A percentile compares a stretch with the other conserved stretches of the same genome.
Conservation (phyloP, 2,888 invertebrate genomes). For the Philereme vetulata region DNA sequence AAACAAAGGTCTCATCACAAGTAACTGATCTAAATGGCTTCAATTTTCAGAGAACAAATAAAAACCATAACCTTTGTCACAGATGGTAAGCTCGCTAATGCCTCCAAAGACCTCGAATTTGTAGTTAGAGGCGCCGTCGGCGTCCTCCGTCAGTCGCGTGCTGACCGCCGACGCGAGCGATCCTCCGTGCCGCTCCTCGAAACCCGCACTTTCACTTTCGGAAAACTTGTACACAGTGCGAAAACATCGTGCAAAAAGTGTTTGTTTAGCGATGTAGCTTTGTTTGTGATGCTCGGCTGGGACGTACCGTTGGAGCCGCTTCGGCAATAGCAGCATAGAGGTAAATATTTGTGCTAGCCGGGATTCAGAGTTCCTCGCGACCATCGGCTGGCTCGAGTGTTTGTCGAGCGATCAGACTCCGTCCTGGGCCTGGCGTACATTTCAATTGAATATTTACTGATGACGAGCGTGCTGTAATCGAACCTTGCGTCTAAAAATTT, state of each 20-base stretch:
- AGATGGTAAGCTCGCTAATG: conserved; percentile 62
- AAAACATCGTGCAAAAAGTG: conserved; percentile 38
- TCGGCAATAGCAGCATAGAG: conserved; percentile 62
- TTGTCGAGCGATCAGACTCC: conserved; percentile 47
- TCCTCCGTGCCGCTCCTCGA: conserved; percentile 50
- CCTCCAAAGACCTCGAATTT: conserved; percentile 68
- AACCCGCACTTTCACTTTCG: conserved; percentile 46
- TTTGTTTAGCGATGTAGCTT: conserved; percentile 53
- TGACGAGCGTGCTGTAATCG: conserved; percentile 28
- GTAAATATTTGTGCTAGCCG: conserved; percentile 70
- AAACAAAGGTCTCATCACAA: conserved; percentile 12
- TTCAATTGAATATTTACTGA: conserved; percentile 52
- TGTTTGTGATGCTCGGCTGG: conserved; percentile 49
- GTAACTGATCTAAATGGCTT: conserved; percentile 17
- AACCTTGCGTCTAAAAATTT: conserved; percentile 24
- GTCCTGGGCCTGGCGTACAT: conserved; percentile 40
- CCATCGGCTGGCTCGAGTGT: conserved; percentile 49
- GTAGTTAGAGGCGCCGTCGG: conserved; percentile 49
- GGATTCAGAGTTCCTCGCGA: conserved; percentile 41
- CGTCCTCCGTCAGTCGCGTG: conserved; percentile 63
- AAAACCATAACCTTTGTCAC: conserved; percentile 73
- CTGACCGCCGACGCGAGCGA: conserved; percentile 60
- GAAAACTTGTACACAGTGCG: conserved; percentile 55
- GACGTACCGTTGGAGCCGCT: conserved; percentile 53
- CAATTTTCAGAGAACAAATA: conserved; percentile 36